A percentile compares a stretch with the other conserved stretches of the same genome.
phyloP scores from a whole-genome alignment of 2,888 invertebrate species.

The Macrosiphum euphorbiae region DNA sequence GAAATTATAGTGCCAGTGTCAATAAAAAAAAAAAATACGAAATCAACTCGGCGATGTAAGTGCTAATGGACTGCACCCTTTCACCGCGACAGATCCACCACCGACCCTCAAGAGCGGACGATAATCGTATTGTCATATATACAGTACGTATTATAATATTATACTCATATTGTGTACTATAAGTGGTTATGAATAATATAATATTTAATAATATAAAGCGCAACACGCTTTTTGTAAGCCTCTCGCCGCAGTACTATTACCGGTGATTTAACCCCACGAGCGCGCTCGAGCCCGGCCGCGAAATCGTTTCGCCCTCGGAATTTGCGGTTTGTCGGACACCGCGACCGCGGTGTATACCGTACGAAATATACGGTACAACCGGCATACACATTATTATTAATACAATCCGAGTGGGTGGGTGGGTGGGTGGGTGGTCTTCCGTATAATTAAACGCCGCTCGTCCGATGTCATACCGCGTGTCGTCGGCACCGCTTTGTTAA shows the following conservation, averaged over 20 bases:
- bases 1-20: too few species aligned
- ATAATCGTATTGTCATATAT: not conserved
- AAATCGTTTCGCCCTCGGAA: not conserved
- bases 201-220: not conserved
- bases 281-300: not conserved
- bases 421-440: not conserved
- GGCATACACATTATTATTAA: not conserved
- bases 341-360: not conserved
- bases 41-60: not conserved
- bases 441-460: slow-evolving; percentile 12
- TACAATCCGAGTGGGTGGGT: not conserved
- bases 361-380: not conserved
- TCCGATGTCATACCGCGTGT: not conserved
- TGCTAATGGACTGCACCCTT: too few species aligned
- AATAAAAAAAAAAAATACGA: not conserved
- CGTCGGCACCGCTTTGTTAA: not conserved
- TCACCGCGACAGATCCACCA: too few species aligned
- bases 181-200: not conserved
- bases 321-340: not conserved
- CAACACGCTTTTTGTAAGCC: not conserved
- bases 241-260: not conserved
- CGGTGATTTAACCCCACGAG: not conserved
- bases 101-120: not conserved
- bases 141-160: not conserved
- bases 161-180: not conserved